Conservation (phyloP, 2,113 vertebrate species). For the Cebidichthys violaceus region DNA sequence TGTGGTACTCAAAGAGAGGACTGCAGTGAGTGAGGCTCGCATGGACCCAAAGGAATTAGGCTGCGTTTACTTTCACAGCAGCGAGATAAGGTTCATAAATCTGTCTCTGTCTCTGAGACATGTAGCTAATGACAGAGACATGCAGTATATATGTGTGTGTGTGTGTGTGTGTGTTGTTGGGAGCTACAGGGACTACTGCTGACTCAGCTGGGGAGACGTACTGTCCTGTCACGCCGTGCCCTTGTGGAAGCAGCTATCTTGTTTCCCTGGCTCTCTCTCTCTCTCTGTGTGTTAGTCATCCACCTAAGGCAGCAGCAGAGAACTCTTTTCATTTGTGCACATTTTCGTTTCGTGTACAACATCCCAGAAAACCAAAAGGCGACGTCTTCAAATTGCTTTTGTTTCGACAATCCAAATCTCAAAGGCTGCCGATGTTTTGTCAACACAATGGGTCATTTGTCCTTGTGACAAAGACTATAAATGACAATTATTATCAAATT, state of each 20-base stretch:
- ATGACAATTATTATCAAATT: neutral
- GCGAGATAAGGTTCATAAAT: constrained; percentile 25
- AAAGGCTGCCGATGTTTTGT: neutral
- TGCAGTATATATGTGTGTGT: neutral
- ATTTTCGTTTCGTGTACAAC: constrained; percentile 1
- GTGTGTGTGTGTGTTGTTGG: constrained; percentile 9
- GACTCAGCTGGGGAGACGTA: constrained; percentile 54
- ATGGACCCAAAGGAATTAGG: neutral
- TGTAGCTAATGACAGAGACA: constrained; percentile 14
- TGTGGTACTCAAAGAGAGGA: neutral
- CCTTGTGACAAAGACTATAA: neutral
- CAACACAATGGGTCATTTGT: neutral
- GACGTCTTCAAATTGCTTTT: neutral
- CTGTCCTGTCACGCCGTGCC: constrained; percentile 39
- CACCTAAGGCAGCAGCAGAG: neutral
- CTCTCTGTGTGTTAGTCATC: constrained; percentile 16
- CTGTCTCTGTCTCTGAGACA: constrained; percentile 10
- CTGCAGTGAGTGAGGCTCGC: neutral
- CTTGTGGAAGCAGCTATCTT: constrained; percentile 27
- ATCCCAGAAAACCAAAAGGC: neutral
- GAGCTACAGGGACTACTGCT: constrained; percentile 45
- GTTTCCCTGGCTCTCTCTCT: no score
- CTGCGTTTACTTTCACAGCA: constrained; percentile 17
- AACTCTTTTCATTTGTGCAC: neutral
- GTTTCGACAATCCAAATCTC: neutral